Conservation (phyloP, 2,797 vertebrate species). For the Podargus strigoides region DNA sequence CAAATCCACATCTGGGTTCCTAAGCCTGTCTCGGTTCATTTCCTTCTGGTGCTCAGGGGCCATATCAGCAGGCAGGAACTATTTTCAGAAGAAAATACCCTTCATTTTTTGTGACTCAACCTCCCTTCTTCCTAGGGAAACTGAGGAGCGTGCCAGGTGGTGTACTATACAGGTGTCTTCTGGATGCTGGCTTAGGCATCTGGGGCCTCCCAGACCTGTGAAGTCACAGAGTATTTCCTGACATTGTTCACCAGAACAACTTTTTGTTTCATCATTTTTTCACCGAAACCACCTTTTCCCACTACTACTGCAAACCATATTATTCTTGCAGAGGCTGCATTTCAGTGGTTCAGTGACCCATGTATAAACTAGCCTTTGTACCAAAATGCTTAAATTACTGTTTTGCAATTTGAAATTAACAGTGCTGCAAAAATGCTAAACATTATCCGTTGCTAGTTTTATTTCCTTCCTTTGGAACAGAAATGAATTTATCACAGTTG, state of each 20-base stretch:
- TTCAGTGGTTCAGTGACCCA: background rate
- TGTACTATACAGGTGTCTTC: background rate
- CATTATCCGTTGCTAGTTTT: background rate
- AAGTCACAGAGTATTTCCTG: background rate
- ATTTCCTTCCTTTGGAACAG: constrained; percentile 14
- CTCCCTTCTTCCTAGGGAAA: background rate
- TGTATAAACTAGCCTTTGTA: background rate
- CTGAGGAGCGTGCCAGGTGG: background rate
- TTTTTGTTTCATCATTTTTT: background rate
- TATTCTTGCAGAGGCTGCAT: background rate
- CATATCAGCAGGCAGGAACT: background rate
- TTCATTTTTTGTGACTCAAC: background rate
- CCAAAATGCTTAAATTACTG: background rate
- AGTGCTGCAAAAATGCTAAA: background rate
- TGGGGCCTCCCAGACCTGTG: background rate
- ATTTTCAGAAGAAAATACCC: background rate
- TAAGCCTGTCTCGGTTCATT: background rate
- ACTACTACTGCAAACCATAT: background rate
- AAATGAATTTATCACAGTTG: background rate
- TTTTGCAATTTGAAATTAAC: background rate
- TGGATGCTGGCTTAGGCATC: background rate
- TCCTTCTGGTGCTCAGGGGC: background rate
- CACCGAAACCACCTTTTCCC: background rate
- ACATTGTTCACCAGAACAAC: background rate
- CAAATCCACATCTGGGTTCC: background rate